Conservation (phyloP, 1,140 invertebrate genomes). For the Caenorhabditis briggsae region DNA sequence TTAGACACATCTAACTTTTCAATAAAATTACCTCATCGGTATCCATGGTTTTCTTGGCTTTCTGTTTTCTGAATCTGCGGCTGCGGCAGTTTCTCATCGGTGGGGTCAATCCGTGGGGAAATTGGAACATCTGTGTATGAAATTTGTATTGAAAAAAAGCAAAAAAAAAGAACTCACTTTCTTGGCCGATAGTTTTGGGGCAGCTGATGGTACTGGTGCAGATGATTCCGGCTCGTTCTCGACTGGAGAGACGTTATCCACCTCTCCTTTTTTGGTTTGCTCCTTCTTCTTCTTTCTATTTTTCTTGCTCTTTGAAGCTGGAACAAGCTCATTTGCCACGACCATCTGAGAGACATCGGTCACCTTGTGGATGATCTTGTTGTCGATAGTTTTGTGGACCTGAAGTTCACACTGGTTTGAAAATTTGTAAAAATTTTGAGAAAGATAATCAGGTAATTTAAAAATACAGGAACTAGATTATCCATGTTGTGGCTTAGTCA, state of each 20-base stretch:
- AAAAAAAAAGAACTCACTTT: neutral
- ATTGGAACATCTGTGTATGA: conserved; percentile 65
- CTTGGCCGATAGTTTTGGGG: neutral
- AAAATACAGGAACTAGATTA: too few species aligned
- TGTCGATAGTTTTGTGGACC: conserved; percentile 73
- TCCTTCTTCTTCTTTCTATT: neutral
- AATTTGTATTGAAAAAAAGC: neutral
- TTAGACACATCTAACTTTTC: neutral
- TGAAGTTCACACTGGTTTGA: conserved; percentile 52
- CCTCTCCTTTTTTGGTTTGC: neutral
- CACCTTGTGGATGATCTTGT: neutral
- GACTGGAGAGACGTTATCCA: too few species aligned
- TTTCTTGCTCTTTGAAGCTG: neutral
- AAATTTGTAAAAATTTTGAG: too few species aligned
- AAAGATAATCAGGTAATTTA: too few species aligned
- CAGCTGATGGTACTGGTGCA: neutral
- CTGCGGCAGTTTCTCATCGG: conserved; percentile 71
- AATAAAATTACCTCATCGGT: conserved; percentile 64
- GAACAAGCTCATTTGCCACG: neutral
- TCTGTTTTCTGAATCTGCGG: conserved; percentile 71
- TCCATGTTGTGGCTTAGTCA: too few species aligned
- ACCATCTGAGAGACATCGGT: conserved; percentile 15
- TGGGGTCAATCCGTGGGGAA: conserved; percentile 70
- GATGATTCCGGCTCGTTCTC: neutral
- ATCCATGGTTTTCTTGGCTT: conserved; percentile 75